Evolutionary conservation across 1,140 invertebrate species (phyloP), one percentile per base, ranked within the genome.

Genomic region (Laodelphax striatellus): DNA sequence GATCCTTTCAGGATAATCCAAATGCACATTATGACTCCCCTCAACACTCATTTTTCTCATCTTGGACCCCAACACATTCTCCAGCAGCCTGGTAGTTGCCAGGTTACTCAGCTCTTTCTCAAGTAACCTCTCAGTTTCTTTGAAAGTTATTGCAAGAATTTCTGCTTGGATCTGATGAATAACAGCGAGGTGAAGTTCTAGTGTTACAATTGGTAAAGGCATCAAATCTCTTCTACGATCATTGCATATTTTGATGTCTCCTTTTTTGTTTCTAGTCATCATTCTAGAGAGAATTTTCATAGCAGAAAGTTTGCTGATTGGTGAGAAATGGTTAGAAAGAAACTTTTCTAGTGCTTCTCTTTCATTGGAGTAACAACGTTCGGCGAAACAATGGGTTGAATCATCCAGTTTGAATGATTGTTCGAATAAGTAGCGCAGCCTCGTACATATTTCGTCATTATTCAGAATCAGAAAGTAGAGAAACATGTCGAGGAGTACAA

Each of bases 1-100:
- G 52, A 84, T 68, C 59, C 58, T 71, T 68, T 80, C 75, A 5
- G 83, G 80, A 67, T 79, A 66, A 64, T 80, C 79, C 61, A 81
- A 72, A 68, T 86, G 83, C 10, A 84, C 71, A 71, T 84, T 81
- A 72, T 86, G 84, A 71, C 78, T 78, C 16, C 83, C 83, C 17
- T 75, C 68, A 22, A 84, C 72, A 59, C 71, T 63, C 11, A 68
- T 58, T 57, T 73, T 65, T 22, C 67, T 64, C 60, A 75, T 72
- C 19, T 67, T 60, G 5, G 63, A 34, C 61, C 44, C 59, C 10
- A 55, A 60, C 52, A 67, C 66, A 11, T 64, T 57, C 22, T 57
- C 52, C 44, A 71, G 55, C 1, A 71, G 65, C 44, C 61, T 59
- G 62, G 68, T 63, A 64, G 67, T 67, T 38, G 68, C 62, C 62